phyloP scores from a whole-genome alignment of 2,113 vertebrate genomes.

The Plotosus lineatus region DNA sequence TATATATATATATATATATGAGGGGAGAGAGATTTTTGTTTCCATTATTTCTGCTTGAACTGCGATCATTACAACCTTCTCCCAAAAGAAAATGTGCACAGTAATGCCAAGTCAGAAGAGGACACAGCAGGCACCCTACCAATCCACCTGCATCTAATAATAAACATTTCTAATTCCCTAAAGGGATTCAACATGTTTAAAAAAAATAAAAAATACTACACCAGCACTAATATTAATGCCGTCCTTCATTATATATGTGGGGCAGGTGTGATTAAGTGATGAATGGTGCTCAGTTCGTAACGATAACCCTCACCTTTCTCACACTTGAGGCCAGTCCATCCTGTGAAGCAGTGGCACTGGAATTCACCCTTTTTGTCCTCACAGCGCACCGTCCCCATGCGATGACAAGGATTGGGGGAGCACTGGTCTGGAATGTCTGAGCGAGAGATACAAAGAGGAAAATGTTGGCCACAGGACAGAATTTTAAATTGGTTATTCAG shows the following conservation, averaged over 20 bases:
- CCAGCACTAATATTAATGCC: background rate
- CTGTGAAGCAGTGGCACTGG: conserved; percentile 84
- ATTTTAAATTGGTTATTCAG: background rate
- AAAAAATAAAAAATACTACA: background rate
- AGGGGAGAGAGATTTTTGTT: background rate
- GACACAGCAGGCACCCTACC: background rate
- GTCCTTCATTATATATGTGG: background rate
- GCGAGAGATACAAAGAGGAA: background rate
- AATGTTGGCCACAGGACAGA: background rate
- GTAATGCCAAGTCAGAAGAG: conserved; percentile 25
- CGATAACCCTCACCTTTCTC: conserved; percentile 75
- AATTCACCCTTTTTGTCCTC: conserved; percentile 90
- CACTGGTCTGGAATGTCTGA: conserved; percentile 95
- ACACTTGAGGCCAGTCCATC: conserved; percentile 86
- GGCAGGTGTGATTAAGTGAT: background rate
- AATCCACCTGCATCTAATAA: background rate
- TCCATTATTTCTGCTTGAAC: background rate
- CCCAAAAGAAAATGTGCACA: conserved; percentile 17
- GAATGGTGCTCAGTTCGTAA: background rate
- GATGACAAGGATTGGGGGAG: conserved; percentile 83
- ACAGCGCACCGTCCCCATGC: conserved; percentile 77
- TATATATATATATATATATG: too few relatives aligned
- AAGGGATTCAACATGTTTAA: background rate
- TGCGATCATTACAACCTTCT: background rate
- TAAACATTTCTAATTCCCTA: conserved; percentile 3